A percentile compares a stretch with the other conserved stretches of the same genome.
Conservation (phyloP, 1,140 invertebrate genomes). For the Panagrolaimus sp. region DNA sequence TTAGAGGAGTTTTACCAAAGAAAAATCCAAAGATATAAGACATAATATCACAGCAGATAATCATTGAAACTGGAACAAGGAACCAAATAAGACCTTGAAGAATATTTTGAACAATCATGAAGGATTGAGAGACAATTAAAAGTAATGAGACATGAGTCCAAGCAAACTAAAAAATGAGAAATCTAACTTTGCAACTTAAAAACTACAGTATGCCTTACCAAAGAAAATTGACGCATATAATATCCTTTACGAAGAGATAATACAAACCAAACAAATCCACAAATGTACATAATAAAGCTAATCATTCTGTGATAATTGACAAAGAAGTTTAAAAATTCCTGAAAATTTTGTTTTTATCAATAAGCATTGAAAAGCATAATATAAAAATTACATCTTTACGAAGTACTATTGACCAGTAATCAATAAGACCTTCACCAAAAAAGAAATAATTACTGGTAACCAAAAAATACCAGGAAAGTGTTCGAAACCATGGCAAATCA, state of each 20-base stretch:
- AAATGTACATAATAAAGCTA: conserved; percentile 89
- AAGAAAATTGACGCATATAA: conserved; percentile 93
- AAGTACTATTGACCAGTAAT: conserved; percentile 83
- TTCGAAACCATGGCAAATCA: conserved; percentile 95
- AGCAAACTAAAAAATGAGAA: conserved; percentile 68
- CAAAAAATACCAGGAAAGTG: conserved; percentile 97
- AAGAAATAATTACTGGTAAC: conserved; percentile 98
- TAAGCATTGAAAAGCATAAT: conserved; percentile 24
- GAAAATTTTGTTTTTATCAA: conserved; percentile 57
- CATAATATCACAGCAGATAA: conserved; percentile 98
- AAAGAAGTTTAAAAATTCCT: conserved; percentile 85
- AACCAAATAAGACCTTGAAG: conserved; percentile 93
- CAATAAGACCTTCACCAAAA: conserved; percentile 92
- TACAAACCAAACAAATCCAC: conserved; percentile 97
- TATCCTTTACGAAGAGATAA: conserved; percentile 91
- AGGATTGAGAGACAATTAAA: conserved; percentile 93
- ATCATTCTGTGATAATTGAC: conserved; percentile 95
- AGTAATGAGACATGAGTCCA: conserved; percentile 97
- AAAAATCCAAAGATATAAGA: conserved; percentile 99
- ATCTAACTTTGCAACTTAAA: background rate
- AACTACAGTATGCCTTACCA: conserved; percentile 62
- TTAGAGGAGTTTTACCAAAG: conserved; percentile 93
- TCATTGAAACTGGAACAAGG: conserved; percentile 94
- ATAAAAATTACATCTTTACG: conserved; percentile 49
- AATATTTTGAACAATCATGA: conserved; percentile 94